phyloP scores from a whole-genome alignment of 1,140 invertebrate genomes.

The Pentalonia nigronervosa region DNA sequence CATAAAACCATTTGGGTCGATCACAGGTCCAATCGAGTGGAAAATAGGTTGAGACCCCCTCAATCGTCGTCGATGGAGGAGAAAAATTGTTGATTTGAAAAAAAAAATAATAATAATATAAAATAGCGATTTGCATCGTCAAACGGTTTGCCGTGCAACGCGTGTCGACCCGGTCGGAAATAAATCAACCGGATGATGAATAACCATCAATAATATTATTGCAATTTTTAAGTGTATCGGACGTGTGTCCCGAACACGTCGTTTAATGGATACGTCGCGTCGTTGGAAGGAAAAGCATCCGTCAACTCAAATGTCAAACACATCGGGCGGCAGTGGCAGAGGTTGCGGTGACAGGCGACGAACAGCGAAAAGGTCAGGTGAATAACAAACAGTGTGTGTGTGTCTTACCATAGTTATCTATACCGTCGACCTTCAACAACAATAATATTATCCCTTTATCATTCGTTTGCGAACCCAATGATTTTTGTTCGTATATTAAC shows the following conservation, averaged over 20 bases:
- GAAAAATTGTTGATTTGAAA: constrained; percentile 28
- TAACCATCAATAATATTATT: constrained; percentile 40
- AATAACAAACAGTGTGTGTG: constrained; percentile 24
- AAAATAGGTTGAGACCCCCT: constrained; percentile 13
- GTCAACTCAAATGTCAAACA: constrained; percentile 8
- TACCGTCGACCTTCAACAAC: not conserved
- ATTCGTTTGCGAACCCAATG: not conserved
- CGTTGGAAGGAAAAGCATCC: constrained; percentile 4
- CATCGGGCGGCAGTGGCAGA: not conserved
- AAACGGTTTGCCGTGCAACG: not conserved
- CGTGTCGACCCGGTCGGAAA: not conserved
- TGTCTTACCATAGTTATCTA: not conserved
- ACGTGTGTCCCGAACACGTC: not conserved
- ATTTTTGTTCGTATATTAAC: not conserved
- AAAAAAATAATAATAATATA: not conserved
- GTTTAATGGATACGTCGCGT: constrained; percentile 18
- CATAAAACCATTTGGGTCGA: not conserved
- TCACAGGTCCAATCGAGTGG: not conserved
- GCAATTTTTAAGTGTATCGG: constrained; percentile 38
- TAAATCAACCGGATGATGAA: constrained; percentile 37
- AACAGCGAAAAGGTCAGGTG: not conserved
- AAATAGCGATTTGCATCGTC: constrained; percentile 12
- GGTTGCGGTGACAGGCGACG: not conserved
- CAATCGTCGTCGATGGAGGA: not conserved
- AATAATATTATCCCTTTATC: not conserved